These are phyloP conservation scores for Rhincodon typus DNA, from an alignment of 2,797 vertebrate species.

Conservation along the genomic window DNA sequence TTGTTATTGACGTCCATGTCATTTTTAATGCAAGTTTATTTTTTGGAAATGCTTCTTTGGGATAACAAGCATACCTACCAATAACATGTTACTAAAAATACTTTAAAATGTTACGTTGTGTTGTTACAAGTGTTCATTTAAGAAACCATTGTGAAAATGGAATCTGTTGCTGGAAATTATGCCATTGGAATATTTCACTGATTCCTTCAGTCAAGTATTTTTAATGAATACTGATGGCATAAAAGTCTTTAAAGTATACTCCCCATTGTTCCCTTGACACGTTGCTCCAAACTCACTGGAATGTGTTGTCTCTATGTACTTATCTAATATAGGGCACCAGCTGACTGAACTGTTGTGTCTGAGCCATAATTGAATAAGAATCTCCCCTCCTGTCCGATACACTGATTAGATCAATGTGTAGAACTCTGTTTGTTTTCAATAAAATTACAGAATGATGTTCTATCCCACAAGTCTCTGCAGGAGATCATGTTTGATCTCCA, in stretches of 20 bases:
- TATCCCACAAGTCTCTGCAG: background rate
- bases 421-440: slow-evolving; percentile 9
- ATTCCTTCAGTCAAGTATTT: background rate
- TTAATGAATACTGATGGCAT: background rate
- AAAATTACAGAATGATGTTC: background rate
- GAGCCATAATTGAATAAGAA: background rate
- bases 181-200: background rate
- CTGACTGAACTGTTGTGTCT: slow-evolving; percentile 9
- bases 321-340: slow-evolving; percentile 1
- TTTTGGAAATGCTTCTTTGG: background rate
- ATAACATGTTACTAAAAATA: background rate
- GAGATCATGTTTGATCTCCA: slow-evolving; percentile 30
- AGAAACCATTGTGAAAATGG: background rate
- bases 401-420: slow-evolving; percentile 23
- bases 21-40: background rate
- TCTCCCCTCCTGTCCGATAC: background rate
- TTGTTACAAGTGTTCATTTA: background rate
- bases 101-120: background rate
- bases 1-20: background rate
- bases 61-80: background rate
- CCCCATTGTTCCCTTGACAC: background rate
- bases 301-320: background rate
- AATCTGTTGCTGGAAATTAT: background rate
- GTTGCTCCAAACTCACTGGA: background rate
- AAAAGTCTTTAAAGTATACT: background rate